These are phyloP conservation scores for Amblyjoppa proteus DNA, from an alignment of 2,888 invertebrate genomes.

Conservation along the genomic window DNA sequence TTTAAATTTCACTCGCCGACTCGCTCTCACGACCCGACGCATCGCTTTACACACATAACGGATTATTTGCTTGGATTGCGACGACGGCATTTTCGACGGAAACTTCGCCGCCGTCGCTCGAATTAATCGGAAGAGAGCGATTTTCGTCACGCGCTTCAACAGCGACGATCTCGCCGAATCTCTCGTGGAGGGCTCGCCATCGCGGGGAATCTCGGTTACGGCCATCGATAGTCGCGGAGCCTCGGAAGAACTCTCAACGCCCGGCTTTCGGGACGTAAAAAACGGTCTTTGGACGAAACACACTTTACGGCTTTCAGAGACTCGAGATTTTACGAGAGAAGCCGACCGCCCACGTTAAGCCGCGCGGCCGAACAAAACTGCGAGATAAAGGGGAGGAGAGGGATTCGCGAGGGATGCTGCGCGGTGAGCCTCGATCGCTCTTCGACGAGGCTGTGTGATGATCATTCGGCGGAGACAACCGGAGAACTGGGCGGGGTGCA, in stretches of 20 bases:
- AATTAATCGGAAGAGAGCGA: not conserved
- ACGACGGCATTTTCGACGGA: not conserved
- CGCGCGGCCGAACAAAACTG: constrained; percentile 41
- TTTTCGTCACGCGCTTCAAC: not conserved
- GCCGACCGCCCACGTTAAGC: constrained; percentile 55
- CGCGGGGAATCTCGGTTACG: not conserved
- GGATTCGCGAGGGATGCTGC: not conserved
- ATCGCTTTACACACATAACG: not conserved
- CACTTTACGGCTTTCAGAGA: constrained; percentile 63
- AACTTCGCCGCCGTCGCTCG: not conserved
- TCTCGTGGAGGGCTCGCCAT: not conserved
- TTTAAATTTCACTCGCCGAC: not conserved
- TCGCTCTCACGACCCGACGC: not conserved
- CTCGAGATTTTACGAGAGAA: constrained; percentile 62
- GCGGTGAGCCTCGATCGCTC: constrained; percentile 13
- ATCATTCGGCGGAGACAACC: not conserved
- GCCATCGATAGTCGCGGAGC: not conserved
- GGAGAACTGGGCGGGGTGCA: not conserved
- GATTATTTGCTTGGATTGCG: constrained; percentile 22
- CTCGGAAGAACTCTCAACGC: constrained; percentile 1
- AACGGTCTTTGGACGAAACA: constrained; percentile 17
- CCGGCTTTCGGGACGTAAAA: constrained; percentile 35
- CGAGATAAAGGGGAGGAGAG: constrained; percentile 35
- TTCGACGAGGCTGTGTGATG: constrained; percentile 19
- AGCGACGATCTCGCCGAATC: not conserved